A percentile compares a stretch with the other conserved stretches of the same genome.
phyloP scores from a whole-genome alignment of 2,888 invertebrate genomes.

The Papilio demoleus region DNA sequence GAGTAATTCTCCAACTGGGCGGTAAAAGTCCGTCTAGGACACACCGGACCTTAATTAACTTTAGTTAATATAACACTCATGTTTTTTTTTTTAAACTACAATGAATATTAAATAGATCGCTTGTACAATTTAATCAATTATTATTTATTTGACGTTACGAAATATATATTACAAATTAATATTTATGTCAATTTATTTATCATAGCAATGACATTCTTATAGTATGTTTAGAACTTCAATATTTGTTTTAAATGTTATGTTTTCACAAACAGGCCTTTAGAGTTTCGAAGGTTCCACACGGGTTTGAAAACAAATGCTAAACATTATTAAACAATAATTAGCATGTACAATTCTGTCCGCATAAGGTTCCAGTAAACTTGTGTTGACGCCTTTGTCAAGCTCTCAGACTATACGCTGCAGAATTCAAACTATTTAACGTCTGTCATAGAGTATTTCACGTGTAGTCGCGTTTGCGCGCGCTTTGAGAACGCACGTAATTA shows the following conservation, averaged over 20 bases:
- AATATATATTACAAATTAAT: neutral
- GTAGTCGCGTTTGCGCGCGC: constrained; percentile 40
- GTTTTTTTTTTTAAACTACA: too few relatives aligned
- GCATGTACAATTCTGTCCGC: constrained; percentile 16
- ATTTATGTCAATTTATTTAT: neutral
- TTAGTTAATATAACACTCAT: too few relatives aligned
- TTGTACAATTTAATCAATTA: neutral
- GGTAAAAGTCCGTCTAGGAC: too few relatives aligned
- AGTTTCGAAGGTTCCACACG: neutral
- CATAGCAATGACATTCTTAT: neutral
- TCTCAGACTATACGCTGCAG: constrained; percentile 24
- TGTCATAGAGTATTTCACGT: constrained; percentile 32
- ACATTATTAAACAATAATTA: constrained; percentile 18
- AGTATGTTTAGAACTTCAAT: neutral
- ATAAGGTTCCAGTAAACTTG: constrained; percentile 15
- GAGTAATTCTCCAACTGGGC: too few relatives aligned
- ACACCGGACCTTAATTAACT: too few relatives aligned
- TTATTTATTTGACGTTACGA: neutral
- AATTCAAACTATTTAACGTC: constrained; percentile 38
- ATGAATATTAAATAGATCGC: too few relatives aligned
- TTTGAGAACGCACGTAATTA: constrained; percentile 18
- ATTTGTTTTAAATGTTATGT: neutral
- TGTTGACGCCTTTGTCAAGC: neutral
- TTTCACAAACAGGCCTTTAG: neutral
- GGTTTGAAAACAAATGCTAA: neutral